A percentile compares a stretch with the other conserved stretches of the same genome.
phyloP scores from a whole-genome alignment of 2,888 invertebrate genomes.

The Zygothrica quintamaculata region DNA sequence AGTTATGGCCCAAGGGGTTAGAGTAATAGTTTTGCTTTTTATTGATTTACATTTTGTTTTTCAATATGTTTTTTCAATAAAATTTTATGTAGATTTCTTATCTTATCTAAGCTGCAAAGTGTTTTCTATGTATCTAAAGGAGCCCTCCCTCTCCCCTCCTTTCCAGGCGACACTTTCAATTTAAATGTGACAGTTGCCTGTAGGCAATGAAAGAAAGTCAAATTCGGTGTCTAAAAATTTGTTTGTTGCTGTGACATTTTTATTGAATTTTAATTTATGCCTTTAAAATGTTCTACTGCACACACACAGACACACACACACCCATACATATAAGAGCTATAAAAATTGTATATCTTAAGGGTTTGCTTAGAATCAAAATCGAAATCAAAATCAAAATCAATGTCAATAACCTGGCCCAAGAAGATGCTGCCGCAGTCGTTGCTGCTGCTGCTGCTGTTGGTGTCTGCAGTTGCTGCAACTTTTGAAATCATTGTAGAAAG shows the following conservation, averaged over 20 bases:
- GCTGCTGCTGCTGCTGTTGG: slow-evolving; percentile 17
- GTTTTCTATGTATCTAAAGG: too few relatives aligned
- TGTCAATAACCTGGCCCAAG: slow-evolving; percentile 74
- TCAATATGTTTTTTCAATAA: slow-evolving; percentile 22
- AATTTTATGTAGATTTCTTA: slow-evolving; percentile 1
- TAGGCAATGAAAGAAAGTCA: slow-evolving; percentile 29
- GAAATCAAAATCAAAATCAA: slow-evolving; percentile 43
- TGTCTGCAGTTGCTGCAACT: slow-evolving; percentile 22
- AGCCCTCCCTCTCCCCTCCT: too few relatives aligned
- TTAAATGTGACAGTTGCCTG: slow-evolving; percentile 45
- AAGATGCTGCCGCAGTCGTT: slow-evolving; percentile 29
- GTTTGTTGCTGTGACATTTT: slow-evolving; percentile 73
- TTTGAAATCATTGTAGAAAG: slow-evolving; percentile 26
- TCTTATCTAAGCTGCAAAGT: too few relatives aligned
- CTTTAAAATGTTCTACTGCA: slow-evolving; percentile 41
- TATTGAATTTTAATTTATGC: slow-evolving; percentile 79
- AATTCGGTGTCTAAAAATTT: slow-evolving; percentile 24
- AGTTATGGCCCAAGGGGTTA: too few relatives aligned
- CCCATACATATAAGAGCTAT: slow-evolving; percentile 20
- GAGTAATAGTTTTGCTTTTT: too few relatives aligned
- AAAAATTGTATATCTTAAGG: slow-evolving; percentile 19
- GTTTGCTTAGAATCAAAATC: slow-evolving; percentile 17
- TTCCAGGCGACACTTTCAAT: slow-evolving; percentile 50
- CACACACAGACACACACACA: slow-evolving; percentile 23
- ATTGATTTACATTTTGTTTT: too few relatives aligned